A percentile compares a stretch with the other conserved stretches of the same genome.
phyloP scores from a whole-genome alignment of 2,113 vertebrate species.

The Periophthalmus modestus region DNA sequence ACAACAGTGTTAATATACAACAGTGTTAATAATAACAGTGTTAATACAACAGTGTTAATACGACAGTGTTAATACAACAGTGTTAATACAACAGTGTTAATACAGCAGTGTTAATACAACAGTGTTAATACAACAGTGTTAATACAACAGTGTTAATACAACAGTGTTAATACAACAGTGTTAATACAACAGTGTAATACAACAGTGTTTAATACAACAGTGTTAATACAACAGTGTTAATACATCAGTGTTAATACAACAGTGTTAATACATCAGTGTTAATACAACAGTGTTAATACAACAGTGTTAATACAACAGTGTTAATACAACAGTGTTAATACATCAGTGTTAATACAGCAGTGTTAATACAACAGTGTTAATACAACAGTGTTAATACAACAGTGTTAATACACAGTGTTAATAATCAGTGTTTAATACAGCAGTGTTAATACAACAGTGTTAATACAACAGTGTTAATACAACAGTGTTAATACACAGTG shows the following conservation, averaged over 20 bases:
- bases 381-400: constrained; percentile 1
- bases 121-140: background rate
- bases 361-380: too few species aligned
- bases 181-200: too few species aligned
- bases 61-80: background rate
- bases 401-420: background rate
- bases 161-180: background rate
- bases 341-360: background rate
- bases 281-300: constrained; percentile 6
- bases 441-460: background rate
- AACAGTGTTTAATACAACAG: background rate
- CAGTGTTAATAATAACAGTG: background rate
- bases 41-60: too few species aligned
- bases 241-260: constrained; percentile 3
- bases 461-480: too few species aligned
- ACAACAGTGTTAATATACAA: too few species aligned
- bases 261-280: background rate
- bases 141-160: constrained; percentile 6
- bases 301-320: background rate
- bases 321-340: constrained; percentile 14
- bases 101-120: constrained; percentile 3
- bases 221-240: background rate
- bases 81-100: background rate
- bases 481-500: background rate
- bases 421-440: too few species aligned